These are phyloP conservation scores for Leptinotarsa rubiginosa DNA, from an alignment of 2,888 invertebrate species.

Conservation along the genomic window DNA sequence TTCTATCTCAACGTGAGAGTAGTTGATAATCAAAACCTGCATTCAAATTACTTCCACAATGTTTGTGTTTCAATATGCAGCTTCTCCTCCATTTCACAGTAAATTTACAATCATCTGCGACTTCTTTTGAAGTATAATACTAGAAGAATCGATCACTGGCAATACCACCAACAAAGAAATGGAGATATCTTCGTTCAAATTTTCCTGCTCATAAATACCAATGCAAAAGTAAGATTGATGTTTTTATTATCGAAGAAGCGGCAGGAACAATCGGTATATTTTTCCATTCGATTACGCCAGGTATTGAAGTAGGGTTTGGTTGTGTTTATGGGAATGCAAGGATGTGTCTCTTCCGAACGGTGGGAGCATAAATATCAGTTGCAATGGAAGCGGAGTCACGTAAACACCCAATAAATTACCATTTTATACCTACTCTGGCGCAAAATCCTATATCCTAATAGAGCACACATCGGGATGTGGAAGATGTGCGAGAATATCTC, in stretches of 20 bases:
- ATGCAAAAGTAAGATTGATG: constrained; percentile 39
- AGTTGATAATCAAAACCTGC: too few species aligned
- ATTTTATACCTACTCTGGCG: constrained; percentile 28
- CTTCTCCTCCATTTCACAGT: not conserved
- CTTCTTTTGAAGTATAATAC: not conserved
- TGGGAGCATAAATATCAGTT: constrained; percentile 43
- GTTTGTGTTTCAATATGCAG: not conserved
- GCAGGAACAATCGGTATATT: constrained; percentile 40
- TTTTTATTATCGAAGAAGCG: constrained; percentile 35
- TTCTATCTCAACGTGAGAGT: too few species aligned
- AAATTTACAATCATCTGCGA: not conserved
- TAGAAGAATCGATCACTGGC: not conserved
- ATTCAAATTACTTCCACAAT: too few species aligned
- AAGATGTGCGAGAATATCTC: not conserved
- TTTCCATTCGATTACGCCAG: constrained; percentile 48
- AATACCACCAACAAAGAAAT: not conserved
- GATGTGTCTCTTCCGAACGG: constrained; percentile 38
- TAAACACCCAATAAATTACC: constrained; percentile 48
- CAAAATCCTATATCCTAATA: constrained; percentile 17
- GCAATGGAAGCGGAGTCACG: constrained; percentile 41
- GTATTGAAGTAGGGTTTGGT: constrained; percentile 45
- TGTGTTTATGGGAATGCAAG: constrained; percentile 45
- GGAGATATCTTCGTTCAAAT: constrained; percentile 22
- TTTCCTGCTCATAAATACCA: constrained; percentile 16
- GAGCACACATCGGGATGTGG: not conserved